phyloP scores from a whole-genome alignment of 1,140 invertebrate species.

The Platorchestia sp. region DNA sequence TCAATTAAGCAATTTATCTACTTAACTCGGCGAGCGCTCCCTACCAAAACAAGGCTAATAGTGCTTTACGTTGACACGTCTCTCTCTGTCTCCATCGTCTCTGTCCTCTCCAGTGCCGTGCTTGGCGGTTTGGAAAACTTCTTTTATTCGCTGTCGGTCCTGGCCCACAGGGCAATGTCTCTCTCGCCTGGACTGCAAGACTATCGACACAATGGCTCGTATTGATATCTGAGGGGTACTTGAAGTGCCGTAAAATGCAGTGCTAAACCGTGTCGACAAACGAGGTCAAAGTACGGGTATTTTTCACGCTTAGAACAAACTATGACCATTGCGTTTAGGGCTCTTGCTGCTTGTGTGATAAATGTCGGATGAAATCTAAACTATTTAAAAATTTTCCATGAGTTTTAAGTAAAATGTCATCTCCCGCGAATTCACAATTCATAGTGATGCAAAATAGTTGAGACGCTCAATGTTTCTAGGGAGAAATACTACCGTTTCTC shows the following conservation, averaged over 20 bases:
- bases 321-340: neutral
- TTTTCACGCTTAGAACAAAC: neutral
- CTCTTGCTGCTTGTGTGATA: neutral
- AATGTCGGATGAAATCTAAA: no score
- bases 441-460: no score
- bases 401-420: no score
- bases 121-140: neutral
- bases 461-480: no score
- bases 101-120: neutral
- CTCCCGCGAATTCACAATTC: no score
- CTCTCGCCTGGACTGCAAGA: neutral
- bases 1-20: slow-evolving; percentile 2
- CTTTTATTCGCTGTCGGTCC: neutral
- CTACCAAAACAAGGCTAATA: neutral
- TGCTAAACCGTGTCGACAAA: neutral
- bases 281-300: neutral
- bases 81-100: neutral
- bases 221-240: no score
- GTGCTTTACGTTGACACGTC: neutral
- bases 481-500: no score
- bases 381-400: no score
- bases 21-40: neutral
- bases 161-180: neutral
- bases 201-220: neutral
- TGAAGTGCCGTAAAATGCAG: neutral